Base-by-base conservation (phyloP, 2,113 vertebrate species). In the Panthera uncia region DNA sequence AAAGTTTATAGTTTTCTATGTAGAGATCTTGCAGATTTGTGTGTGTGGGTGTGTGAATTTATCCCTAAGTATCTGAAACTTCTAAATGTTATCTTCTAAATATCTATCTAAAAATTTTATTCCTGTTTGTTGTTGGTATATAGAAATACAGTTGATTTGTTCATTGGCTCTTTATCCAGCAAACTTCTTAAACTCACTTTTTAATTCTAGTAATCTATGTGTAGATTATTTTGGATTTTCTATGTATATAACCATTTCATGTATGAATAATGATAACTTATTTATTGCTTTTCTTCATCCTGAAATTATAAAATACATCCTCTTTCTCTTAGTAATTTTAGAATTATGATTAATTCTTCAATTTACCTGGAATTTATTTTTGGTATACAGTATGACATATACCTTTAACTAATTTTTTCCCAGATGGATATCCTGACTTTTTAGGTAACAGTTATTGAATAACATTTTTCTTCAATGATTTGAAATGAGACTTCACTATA, bases 41-140 rank as follows among this genome's bases (percentile, higher is more conserved):
- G 45, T 65, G 29, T 11, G 52, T 57, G n/a, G n/a, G 23, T 11
- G 21, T 63, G 23, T 90, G 63, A 94, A 71, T 94, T 94, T 94
- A 84, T 89, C 79, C 81, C 41, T 78, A 87, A 86, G 55, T 80
- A 33, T 61, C 84, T 97, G 50, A 83, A 95, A 65, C 52, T 91
- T 95, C 31, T 73, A 81, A 80, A 88, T 57, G 63, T 0, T 57
- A 48, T 69, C 36, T 69, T 87, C 79, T 69, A 45, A 45, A 45
- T 45, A 45, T 45, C 45, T 9, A 1, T 45, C 45, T 71, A 36
- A 69, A 89, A 69, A n/a, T 50, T 14, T 84, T 36, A 80, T 36
- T 48, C 45, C 41, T 91, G 16, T 86, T 86, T 36, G 11, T 82
- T 96, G 52, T 41, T 63, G 29, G 12, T 69, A n/a, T 10, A 18